Percentiles rank a stretch among this genome's conserved stretches.
Evolutionary conservation across 2,797 vertebrate species (phyloP).

Genomic region (Acrocephalus scirpaceus): DNA sequence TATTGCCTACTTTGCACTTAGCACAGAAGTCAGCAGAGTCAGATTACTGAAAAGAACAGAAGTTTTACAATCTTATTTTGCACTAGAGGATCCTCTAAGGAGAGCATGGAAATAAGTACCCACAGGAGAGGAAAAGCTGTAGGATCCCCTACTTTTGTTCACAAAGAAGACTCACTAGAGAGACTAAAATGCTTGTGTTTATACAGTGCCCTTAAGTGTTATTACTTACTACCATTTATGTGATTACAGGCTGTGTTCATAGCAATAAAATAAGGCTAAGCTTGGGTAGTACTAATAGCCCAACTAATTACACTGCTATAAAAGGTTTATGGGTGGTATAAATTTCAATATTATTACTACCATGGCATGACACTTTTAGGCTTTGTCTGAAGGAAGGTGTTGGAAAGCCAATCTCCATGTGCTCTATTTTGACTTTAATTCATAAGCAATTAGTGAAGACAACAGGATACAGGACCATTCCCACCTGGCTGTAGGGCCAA

Average conservation of each 20-base stretch:
- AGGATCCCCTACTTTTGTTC: not conserved
- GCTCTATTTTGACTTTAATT: constrained; percentile 6
- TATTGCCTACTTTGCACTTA: not conserved
- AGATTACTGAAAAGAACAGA: not conserved
- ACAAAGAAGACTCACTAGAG: not conserved
- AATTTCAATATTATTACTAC: constrained; percentile 61
- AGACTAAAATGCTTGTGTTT: constrained; percentile 17
- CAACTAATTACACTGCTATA: constrained; percentile 70
- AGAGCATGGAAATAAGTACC: not conserved
- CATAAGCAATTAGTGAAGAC: not conserved
- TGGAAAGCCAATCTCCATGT: not conserved
- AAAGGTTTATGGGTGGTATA: constrained; percentile 64
- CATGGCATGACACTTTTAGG: not conserved
- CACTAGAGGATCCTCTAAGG: not conserved
- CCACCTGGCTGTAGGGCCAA: not conserved
- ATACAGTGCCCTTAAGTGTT: constrained; percentile 52
- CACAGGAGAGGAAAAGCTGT: not conserved
- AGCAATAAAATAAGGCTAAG: constrained; percentile 66
- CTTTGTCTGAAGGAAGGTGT: constrained; percentile 30
- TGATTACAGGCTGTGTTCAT: constrained; percentile 66
- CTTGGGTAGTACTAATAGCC: constrained; percentile 65
- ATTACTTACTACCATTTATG: constrained; percentile 65
- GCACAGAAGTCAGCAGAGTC: not conserved
- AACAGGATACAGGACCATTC: not conserved
- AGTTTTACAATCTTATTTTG: not conserved